These are phyloP conservation scores for Macaria notata DNA, from an alignment of 2,888 invertebrate species.

Conservation along the genomic window DNA sequence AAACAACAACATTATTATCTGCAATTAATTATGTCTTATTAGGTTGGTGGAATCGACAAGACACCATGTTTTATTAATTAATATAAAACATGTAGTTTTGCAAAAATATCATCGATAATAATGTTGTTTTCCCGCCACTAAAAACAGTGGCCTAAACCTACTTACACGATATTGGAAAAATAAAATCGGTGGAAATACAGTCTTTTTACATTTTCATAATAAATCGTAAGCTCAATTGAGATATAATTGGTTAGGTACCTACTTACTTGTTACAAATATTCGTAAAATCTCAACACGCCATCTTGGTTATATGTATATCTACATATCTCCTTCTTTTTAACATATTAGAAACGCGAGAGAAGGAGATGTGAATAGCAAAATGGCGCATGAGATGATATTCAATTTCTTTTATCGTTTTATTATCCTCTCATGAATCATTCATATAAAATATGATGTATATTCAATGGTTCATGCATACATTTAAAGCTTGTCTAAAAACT, in stretches of 20 bases:
- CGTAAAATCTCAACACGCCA: neutral
- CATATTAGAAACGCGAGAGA: too few species aligned
- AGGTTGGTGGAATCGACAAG: too few species aligned
- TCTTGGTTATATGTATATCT: too few species aligned
- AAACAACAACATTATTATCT: conserved; percentile 6
- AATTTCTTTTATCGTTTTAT: too few species aligned
- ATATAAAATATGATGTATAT: too few species aligned
- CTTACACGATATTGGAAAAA: conserved; percentile 13
- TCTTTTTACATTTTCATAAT: conserved; percentile 29
- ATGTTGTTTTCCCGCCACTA: conserved; percentile 15
- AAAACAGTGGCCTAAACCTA: conserved; percentile 13
- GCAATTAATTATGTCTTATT: too few species aligned
- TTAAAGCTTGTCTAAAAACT: conserved; percentile 14
- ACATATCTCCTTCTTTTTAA: too few species aligned
- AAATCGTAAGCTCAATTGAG: conserved; percentile 10
- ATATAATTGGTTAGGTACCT: neutral
- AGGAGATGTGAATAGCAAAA: too few species aligned
- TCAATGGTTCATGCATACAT: neutral
- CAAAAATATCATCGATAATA: conserved; percentile 11
- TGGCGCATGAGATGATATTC: too few species aligned
- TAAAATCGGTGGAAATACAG: conserved; percentile 44
- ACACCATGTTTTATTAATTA: too few species aligned
- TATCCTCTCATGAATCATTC: too few species aligned
- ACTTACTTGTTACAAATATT: neutral
- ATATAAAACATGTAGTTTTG: too few species aligned